Base-by-base conservation (phyloP, 2,113 vertebrate species). In the Dermatemys mawii region DNA sequence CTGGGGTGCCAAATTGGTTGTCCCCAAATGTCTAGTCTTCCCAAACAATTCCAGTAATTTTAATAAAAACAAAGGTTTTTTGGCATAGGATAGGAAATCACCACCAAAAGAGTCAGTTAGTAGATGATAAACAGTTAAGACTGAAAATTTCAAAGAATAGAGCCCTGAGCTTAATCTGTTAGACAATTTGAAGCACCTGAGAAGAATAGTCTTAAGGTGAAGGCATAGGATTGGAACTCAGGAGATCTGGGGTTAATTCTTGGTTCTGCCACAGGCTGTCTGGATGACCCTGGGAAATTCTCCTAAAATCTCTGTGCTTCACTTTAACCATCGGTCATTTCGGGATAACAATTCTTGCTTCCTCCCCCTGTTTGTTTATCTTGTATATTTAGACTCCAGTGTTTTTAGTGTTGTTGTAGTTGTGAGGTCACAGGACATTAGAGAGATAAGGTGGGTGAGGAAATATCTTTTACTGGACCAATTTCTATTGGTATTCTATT, bases 281-380 rank as follows among this genome's bases (percentile, higher is more conserved):
- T 11, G 55, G 0, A 0, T 51, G 81, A 78, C 3, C 32, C 35
- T 27, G 5, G 29, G 29, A 32, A 17, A 14, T 83, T 83, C 51
- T 46, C 8, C 75, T 60, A 35, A 41, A 46, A 3, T 41, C 4
- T 75, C 0, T 38, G 4, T 75, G 19, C 6, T 48, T 85, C 63
- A 38, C 13, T 22, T 76, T 32, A 76, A 16, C 38, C 60, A 17
- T 16, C 19, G 14, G 63, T 67, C 16, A 67, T 16, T 67, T 67
- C n/a, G 12, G 35, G 63, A n/a, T 67, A n/a, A 7, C 35, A 46
- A 27, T 6, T 76, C 7, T 27, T 19, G 7, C 11, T 75, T 83
- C 19, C 2, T 60, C 10, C 8, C 51, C 3, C 13, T 75, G 29
- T 54, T 90, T n/a, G 32, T 16, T 2, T 67, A 6, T 75, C 60